phyloP scores from a whole-genome alignment of 2,113 vertebrate species.

The Notarius lentiginosus region DNA sequence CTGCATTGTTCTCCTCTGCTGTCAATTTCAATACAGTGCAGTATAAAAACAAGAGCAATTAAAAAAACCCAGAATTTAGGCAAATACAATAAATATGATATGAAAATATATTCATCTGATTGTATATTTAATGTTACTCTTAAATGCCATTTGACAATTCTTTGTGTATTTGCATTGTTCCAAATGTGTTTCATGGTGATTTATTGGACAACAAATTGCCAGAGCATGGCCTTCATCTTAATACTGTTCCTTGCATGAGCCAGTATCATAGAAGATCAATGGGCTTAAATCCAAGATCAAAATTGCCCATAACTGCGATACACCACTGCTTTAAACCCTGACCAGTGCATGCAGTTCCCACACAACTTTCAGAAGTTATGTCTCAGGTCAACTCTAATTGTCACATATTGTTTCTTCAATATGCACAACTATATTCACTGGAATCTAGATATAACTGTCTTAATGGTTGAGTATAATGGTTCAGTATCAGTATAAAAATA shows the following conservation, averaged over 20 bases:
- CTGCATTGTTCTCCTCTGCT: background rate
- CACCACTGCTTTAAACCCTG: background rate
- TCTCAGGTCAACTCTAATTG: background rate
- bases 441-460: background rate
- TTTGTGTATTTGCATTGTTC: background rate
- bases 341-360: background rate
- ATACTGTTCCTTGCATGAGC: background rate
- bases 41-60: background rate
- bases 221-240: background rate
- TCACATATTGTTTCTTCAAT: background rate
- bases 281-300: background rate
- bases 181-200: background rate
- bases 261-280: background rate
- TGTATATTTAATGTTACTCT: background rate
- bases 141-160: background rate
- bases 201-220: background rate
- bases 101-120: background rate
- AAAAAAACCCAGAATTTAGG: background rate
- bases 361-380: background rate
- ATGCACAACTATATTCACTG: slow-evolving; percentile 31
- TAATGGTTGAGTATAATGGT: background rate
- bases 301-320: background rate
- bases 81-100: background rate
- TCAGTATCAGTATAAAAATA: background rate
- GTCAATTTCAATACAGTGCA: background rate